A percentile compares a stretch with the other conserved stretches of the same genome.
phyloP scores from a whole-genome alignment of 1,140 invertebrate genomes.

The Magallana angulata region DNA sequence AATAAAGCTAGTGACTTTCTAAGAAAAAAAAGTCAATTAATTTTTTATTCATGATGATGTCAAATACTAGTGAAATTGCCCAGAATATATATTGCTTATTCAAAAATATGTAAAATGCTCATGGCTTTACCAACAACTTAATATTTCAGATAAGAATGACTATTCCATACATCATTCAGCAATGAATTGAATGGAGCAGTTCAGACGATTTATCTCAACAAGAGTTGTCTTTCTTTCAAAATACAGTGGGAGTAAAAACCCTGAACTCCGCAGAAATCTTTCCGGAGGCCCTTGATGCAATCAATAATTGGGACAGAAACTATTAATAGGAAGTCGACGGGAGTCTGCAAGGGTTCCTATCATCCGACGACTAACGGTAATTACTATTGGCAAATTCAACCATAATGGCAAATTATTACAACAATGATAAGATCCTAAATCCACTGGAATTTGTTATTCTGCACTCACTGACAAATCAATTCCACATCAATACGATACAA shows the following conservation, averaged over 20 bases:
- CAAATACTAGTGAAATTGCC: no score
- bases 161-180: no score
- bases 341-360: neutral
- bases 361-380: neutral
- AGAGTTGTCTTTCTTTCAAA: conserved; percentile 34
- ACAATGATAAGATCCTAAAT: conserved; percentile 22
- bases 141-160: no score
- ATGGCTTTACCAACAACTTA: no score
- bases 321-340: neutral
- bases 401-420: conserved; percentile 30
- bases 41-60: no score
- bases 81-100: no score
- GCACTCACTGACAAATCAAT: conserved; percentile 25
- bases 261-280: no score
- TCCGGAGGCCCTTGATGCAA: neutral
- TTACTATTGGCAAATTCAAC: conserved; percentile 19
- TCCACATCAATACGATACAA: neutral
- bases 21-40: no score
- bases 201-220: neutral
- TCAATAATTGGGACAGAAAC: neutral
- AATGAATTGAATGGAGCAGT: no score
- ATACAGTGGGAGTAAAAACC: no score
- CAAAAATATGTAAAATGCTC: no score
- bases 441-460: neutral
- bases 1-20: no score